Evolutionary conservation across 2,797 vertebrate species (phyloP).

Genomic region (Sebastes glaucus): DNA sequence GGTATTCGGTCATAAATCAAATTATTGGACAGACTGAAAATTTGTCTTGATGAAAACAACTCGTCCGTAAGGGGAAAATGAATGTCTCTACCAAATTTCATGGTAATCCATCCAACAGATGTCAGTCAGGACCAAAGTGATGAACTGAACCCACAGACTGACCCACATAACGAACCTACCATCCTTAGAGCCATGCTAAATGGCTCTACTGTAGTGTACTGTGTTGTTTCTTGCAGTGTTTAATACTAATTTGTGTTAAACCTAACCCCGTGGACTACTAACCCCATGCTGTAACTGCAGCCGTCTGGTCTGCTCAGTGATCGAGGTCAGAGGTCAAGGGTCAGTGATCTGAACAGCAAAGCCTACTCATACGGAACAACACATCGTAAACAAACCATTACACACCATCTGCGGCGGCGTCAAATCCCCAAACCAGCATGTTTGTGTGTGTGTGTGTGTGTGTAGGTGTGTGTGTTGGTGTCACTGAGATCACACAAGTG

Average conservation of each 20-base stretch:
- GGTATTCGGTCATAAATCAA: background rate
- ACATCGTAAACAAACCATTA: conserved; percentile 80
- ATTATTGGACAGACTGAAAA: background rate
- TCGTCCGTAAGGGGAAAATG: background rate
- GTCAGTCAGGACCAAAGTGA: background rate
- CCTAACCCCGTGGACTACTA: background rate
- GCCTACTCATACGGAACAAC: conserved; percentile 66
- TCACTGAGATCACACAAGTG: conserved; percentile 44
- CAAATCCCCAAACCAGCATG: conserved; percentile 48
- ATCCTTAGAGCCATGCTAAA: background rate
- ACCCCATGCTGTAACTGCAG: conserved; percentile 10
- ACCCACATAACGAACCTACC: background rate
- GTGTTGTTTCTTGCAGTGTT: background rate
- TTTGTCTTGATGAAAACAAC: background rate
- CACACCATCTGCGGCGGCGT: conserved; percentile 70
- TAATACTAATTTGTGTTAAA: conserved; percentile 15
- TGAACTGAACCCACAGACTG: background rate
- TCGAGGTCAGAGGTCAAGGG: conserved; percentile 62
- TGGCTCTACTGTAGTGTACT: background rate
- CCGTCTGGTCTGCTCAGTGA: conserved; percentile 44
- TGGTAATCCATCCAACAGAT: background rate
- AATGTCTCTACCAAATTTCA: background rate
- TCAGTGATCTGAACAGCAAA: conserved; percentile 68
- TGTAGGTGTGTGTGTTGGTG: conserved; percentile 42
- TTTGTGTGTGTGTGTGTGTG: conserved; percentile 29